Conservation (phyloP, 2,888 invertebrate genomes). For the Spodoptera picta region DNA sequence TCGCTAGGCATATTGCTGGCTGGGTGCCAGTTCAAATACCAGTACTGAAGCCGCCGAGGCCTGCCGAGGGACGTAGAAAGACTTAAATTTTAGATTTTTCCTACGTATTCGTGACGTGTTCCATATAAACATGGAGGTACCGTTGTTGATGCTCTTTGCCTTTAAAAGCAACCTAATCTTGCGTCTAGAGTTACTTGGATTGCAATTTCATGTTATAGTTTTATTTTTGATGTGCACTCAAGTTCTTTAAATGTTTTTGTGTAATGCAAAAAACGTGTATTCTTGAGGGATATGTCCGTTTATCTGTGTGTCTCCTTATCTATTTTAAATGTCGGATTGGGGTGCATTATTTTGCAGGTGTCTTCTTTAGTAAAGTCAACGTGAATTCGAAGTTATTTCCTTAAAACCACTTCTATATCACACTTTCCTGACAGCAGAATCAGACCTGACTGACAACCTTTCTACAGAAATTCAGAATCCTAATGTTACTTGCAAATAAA, state of each 20-base stretch:
- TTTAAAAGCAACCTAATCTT: conserved; percentile 3
- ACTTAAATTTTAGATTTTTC: conserved; percentile 79
- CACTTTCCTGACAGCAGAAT: too few relatives aligned
- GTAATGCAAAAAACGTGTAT: too few relatives aligned
- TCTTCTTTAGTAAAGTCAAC: too few relatives aligned
- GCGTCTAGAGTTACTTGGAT: not conserved
- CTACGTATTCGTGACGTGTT: conserved; percentile 50
- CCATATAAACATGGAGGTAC: conserved; percentile 32
- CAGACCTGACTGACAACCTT: not conserved
- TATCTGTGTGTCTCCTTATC: too few relatives aligned
- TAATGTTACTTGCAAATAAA: too few relatives aligned
- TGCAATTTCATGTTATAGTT: not conserved
- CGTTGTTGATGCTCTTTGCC: conserved; percentile 8
- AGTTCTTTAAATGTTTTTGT: too few relatives aligned
- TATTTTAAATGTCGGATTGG: too few relatives aligned
- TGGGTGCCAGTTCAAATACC: conserved; percentile 78
- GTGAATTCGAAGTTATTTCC: too few relatives aligned
- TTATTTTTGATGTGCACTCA: not conserved
- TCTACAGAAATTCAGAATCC: not conserved
- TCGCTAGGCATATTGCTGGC: conserved; percentile 80
- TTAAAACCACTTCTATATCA: too few relatives aligned
- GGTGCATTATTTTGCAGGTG: too few relatives aligned
- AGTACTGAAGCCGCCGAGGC: conserved; percentile 64
- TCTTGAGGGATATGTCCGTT: too few relatives aligned
- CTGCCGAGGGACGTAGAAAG: conserved; percentile 68